A percentile compares a stretch with the other conserved stretches of the same genome.
phyloP scores from a whole-genome alignment of 2,888 invertebrate species.

The Melanostoma mellinum region DNA sequence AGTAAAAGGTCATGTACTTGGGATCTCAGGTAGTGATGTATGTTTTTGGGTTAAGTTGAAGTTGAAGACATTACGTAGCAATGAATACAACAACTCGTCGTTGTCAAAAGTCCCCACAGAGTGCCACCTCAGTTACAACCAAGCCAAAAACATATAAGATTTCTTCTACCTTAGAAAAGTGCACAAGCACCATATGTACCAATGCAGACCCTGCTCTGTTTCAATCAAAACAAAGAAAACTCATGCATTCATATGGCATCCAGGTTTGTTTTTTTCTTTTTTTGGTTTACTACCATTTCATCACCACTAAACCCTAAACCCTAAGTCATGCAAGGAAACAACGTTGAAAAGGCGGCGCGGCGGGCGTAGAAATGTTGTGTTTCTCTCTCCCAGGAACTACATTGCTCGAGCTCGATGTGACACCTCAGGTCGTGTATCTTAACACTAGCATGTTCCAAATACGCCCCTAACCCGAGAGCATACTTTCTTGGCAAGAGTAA shows the following conservation, averaged over 20 bases:
- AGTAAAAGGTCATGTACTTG: slow-evolving; percentile 50
- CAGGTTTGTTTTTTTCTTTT: slow-evolving; percentile 17
- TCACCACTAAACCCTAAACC: slow-evolving; percentile 31
- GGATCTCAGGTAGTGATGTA: slow-evolving; percentile 25
- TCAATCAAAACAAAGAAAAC: slow-evolving; percentile 58
- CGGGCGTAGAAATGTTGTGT: slow-evolving; percentile 29
- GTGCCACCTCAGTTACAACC: slow-evolving; percentile 44
- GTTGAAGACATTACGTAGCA: slow-evolving; percentile 49
- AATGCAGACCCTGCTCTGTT: slow-evolving; percentile 33
- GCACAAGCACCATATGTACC: slow-evolving; percentile 46
- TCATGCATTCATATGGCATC: slow-evolving; percentile 36
- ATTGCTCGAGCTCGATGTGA: slow-evolving; percentile 50
- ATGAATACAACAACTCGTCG: slow-evolving; percentile 26
- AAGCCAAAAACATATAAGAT: slow-evolving; percentile 46
- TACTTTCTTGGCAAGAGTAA: slow-evolving; percentile 19
- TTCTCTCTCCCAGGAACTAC: slow-evolving; percentile 40
- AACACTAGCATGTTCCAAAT: slow-evolving; percentile 50
- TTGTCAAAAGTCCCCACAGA: slow-evolving; percentile 32
- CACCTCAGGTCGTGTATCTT: slow-evolving; percentile 47
- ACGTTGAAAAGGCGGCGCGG: neutral
- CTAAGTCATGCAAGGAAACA: no score
- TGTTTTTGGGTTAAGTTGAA: slow-evolving; percentile 71
- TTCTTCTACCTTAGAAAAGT: slow-evolving; percentile 46
- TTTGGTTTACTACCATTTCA: slow-evolving; percentile 22
- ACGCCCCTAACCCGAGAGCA: slow-evolving; percentile 17